Base-by-base conservation (phyloP, 2,113 vertebrate genomes). In the Nanorana parkeri region DNA sequence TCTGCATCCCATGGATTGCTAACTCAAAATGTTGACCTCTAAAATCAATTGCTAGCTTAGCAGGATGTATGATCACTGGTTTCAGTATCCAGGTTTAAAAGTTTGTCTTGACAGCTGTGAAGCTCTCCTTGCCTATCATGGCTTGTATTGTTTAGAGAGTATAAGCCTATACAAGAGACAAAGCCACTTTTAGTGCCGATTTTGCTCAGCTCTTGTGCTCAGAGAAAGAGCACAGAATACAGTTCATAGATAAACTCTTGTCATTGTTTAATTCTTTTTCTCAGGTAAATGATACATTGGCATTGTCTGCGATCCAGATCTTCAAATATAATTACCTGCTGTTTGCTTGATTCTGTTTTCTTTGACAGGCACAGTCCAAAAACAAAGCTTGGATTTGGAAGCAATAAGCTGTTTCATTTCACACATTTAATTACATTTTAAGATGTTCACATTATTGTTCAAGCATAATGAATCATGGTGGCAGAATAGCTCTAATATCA, bases 41-140 rank as follows among this genome's bases (percentile, higher is more conserved):
- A 67, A 74, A 83, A 76, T 83, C 80, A 83, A 68, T 76, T 60
- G 61, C 17, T 47, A 67, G 28, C 72, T 83, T 83, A 83, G 80
- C 80, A 68, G 71, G 80, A 67, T 68, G 52, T 68, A 76, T 36
- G 63, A 83, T 83, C 80, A 83, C 63, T 74, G 63, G 71, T 83
- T 83, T 83, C 32, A 76, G 52, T 68, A 67, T 56, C 72, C 58
- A 47, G n/a, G 47, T 76, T 83, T 19, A 32, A 76, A 55, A 51
- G 63, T 67, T 52, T 76, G 72, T 60, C 61, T 83, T 83, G 52
- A 76, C 51, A 76, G 71, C 80, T 58, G 21, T 76, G 61, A 75
- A 76, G 41, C 21, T 17, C 60, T 65, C 2, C 19, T 13, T 80
- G 55, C 21, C 56, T 52, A 23, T 63, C 72, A 61, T 56, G 19